Evolutionary conservation across 2,113 vertebrate genomes (phyloP).

Genomic region (Spizaetus ornatus): DNA sequence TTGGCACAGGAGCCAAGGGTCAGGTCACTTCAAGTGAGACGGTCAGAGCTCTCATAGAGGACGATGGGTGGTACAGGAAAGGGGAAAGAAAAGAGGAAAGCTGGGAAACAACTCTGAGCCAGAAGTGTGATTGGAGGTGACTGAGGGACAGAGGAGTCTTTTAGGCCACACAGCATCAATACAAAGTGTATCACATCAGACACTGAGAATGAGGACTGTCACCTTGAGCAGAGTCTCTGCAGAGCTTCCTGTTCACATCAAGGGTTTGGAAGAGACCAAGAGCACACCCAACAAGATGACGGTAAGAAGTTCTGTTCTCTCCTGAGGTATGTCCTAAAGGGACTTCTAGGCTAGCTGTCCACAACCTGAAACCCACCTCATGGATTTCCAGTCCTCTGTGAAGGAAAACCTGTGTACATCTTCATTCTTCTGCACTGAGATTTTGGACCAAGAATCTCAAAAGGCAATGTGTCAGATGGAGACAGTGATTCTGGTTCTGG

Average conservation of each 20-base stretch:
- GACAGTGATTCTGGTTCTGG: background rate
- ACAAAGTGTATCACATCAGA: background rate
- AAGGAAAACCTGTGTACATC: background rate
- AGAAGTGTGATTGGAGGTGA: background rate
- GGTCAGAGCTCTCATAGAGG: fast-evolving
- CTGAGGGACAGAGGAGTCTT: background rate
- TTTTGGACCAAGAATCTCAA: background rate
- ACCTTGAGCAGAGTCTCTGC: background rate
- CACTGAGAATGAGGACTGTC: background rate
- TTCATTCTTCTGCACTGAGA: background rate
- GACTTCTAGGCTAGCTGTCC: background rate
- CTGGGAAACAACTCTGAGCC: background rate
- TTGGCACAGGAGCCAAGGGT: background rate
- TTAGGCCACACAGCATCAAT: background rate
- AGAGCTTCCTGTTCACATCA: background rate
- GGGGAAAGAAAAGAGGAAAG: background rate
- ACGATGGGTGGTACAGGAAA: fast-evolving
- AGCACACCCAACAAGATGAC: fast-evolving
- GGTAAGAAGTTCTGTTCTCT: background rate
- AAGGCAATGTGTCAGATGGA: background rate
- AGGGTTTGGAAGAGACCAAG: background rate
- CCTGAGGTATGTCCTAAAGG: background rate
- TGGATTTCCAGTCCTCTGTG: background rate
- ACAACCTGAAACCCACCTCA: background rate
- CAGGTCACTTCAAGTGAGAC: background rate